These are phyloP conservation scores for Galagoides demidoff DNA, from an alignment of 2,797 vertebrate genomes.

Conservation along the genomic window DNA sequence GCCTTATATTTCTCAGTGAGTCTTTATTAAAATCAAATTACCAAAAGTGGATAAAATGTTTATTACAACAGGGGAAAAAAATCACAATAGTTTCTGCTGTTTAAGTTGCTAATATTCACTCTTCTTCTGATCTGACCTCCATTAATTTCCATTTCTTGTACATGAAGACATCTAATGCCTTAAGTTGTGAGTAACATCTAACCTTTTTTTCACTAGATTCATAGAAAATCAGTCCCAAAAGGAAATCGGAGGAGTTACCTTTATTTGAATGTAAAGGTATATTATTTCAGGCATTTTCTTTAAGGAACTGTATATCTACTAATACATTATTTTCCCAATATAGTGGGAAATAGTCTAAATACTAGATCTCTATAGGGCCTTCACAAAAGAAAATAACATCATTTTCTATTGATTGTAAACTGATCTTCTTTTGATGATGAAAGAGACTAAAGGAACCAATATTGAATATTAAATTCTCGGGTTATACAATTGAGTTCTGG, in stretches of 20 bases:
- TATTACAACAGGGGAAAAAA: background rate
- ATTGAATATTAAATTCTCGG: background rate
- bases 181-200: background rate
- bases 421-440: background rate
- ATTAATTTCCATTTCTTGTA: background rate
- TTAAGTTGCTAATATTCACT: background rate
- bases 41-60: background rate
- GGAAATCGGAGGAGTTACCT: background rate
- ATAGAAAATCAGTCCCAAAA: background rate
- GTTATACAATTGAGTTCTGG: background rate
- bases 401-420: background rate
- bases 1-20: background rate
- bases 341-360: background rate
- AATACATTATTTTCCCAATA: conserved; percentile 15
- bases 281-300: conserved; percentile 57
- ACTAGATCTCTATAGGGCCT: background rate
- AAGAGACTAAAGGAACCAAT: background rate
- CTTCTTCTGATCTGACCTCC: background rate
- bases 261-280: background rate
- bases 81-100: background rate
- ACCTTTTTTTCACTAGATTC: background rate
- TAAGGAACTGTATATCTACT: background rate
- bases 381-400: background rate
- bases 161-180: background rate
- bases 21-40: conserved; percentile 10